phyloP scores from a whole-genome alignment of 2,888 invertebrate species.

The Trisateles emortualis region DNA sequence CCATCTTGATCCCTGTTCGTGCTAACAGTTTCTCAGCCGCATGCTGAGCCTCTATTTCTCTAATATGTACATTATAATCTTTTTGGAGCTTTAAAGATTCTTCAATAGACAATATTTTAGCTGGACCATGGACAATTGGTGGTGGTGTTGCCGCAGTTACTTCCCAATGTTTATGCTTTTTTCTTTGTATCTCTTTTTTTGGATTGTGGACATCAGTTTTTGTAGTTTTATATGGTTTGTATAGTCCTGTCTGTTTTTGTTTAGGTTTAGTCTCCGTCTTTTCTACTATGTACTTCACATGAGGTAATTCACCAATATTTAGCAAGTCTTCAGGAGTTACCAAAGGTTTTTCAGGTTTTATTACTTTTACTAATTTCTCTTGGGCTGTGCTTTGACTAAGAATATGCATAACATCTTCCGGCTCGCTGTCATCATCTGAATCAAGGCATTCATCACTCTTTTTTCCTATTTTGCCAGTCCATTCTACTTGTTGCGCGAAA shows the following conservation, averaged over 20 bases:
- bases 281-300: conserved; percentile 84
- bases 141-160: conserved; percentile 89
- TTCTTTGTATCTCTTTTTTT: conserved; percentile 80
- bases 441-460: conserved; percentile 70
- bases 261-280: conserved; percentile 78
- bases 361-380: conserved; percentile 80
- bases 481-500: conserved; percentile 86
- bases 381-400: conserved; percentile 83
- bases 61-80: conserved; percentile 77
- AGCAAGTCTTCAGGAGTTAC: conserved; percentile 83
- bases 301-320: conserved; percentile 77
- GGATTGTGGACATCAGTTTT: conserved; percentile 85
- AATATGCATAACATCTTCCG: conserved; percentile 87
- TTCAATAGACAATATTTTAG: conserved; percentile 81
- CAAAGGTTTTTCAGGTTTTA: conserved; percentile 76
- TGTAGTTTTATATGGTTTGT: conserved; percentile 88
- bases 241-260: conserved; percentile 69
- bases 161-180: conserved; percentile 87
- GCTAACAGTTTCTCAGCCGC: conserved; percentile 85
- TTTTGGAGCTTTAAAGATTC: conserved; percentile 87
- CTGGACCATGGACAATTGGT: conserved; percentile 83
- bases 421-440: conserved; percentile 87
- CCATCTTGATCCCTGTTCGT: conserved; percentile 70
- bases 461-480: conserved; percentile 81
- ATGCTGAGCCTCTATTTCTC: conserved; percentile 84